Evolutionary conservation across 2,797 vertebrate species (phyloP), one percentile per base, ranked within the genome.

Genomic region (Natrix natrix): DNA sequence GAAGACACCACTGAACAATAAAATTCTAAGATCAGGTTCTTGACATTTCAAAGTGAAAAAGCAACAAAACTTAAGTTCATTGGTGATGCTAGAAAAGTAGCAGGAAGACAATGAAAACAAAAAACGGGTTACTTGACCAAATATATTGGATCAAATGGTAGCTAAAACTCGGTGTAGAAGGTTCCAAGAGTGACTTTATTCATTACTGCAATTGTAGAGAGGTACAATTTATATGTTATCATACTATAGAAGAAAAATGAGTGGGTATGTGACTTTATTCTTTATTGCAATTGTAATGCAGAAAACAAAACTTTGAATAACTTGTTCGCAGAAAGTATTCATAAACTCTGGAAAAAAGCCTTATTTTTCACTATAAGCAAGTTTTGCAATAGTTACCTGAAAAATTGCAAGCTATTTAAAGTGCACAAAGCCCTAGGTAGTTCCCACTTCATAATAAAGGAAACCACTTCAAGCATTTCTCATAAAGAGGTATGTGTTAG

Each of bases 371-470:
- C 55, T 90, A 87, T 83, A 43, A 43, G 1, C 78, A 92, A 52
- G 90, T 93, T 28, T 61, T 3, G 5, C 5, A 90, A 43, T 1
- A 28, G 93, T 1, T 52, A 91, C 66, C 52, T 66, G 94, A 91
- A 93, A 92, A 55, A 11, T 63, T 32, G 66, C 0, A 92, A 92
- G 7, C 1, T 86, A 16, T 78, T 78, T 78, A 43, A 87, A 93
- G 55, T 11, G 66, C 92, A 16, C 16, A 91, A 87, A 59, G 43
- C 69, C 1, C 48, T 90, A 93, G 37, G 88, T 0, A 20, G 1
- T 88, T 3, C 52, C 5, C 69, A 86, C 56, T 94, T 94, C 91
- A 95, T 92, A 96, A 92, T 69, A 90, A 93, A 91, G 37, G 63
- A 86, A 96, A 92, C 4, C 24, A 91, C 48, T 88, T 59, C 90